These are phyloP conservation scores for Rhizoglyphus robini DNA, from an alignment of 1,140 invertebrate genomes.

Conservation along the genomic window DNA sequence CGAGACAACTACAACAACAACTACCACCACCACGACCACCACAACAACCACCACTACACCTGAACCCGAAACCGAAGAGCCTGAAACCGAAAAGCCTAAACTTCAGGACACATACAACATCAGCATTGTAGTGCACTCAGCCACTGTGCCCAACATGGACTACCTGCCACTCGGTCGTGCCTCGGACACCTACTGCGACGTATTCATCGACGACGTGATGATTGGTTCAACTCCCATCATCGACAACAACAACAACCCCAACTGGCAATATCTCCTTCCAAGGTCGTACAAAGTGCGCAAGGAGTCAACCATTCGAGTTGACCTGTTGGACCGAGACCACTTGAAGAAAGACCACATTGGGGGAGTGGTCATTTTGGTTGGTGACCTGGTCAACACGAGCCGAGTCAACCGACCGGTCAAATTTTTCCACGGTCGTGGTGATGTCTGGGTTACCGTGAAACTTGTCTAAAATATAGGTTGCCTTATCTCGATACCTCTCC, in stretches of 20 bases:
- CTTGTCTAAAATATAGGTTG: neutral
- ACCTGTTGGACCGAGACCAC: neutral
- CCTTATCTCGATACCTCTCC: too few species aligned
- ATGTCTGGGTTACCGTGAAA: conserved; percentile 7
- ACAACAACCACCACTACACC: conserved; percentile 4
- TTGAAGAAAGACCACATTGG: conserved; percentile 3
- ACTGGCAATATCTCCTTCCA: conserved; percentile 10
- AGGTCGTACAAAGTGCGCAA: neutral
- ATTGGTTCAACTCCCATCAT: conserved; percentile 3
- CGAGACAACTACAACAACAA: neutral
- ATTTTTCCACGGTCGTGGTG: conserved; percentile 5
- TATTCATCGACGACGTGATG: conserved; percentile 1
- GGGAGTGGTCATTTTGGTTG: neutral
- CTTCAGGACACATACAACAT: neutral
- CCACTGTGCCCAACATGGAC: conserved; percentile 6
- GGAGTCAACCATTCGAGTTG: neutral
- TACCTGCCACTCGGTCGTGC: conserved; percentile 10
- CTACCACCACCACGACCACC: neutral
- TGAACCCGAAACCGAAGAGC: neutral
- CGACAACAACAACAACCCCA: neutral
- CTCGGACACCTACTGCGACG: conserved; percentile 10
- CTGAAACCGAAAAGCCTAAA: neutral
- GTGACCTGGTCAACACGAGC: neutral
- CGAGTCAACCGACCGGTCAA: neutral
- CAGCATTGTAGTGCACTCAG: neutral